These are phyloP conservation scores for Propithecus deckenii DNA, from an alignment of 2,797 vertebrate genomes.

Conservation along the genomic window DNA sequence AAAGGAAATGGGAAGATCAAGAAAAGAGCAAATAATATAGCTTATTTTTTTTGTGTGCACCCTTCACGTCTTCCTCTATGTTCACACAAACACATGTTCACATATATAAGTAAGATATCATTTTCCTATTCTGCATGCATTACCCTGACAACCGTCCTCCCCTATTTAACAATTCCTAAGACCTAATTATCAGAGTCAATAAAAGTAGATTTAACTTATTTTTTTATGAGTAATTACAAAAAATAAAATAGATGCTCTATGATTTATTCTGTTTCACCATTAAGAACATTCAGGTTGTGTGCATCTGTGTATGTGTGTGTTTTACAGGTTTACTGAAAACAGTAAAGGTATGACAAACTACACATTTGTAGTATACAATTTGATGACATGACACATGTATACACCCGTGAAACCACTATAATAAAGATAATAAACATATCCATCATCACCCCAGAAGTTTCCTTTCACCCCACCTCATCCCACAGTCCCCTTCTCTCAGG, in stretches of 20 bases:
- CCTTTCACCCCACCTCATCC: not conserved
- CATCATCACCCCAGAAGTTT: not conserved
- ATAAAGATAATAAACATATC: not conserved
- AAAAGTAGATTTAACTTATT: not conserved
- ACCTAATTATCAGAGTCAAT: not conserved
- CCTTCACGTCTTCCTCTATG: not conserved
- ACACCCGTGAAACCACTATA: not conserved
- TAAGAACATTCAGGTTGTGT: not conserved
- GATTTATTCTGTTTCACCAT: not conserved
- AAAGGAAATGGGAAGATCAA: not conserved
- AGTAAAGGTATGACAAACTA: not conserved
- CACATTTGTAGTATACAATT: not conserved
- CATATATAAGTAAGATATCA: no score
- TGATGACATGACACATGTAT: not conserved
- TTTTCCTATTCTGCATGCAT: not conserved
- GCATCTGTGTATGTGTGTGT: not conserved
- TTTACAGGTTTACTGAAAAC: not conserved
- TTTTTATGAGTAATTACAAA: not conserved
- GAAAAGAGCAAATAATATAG: not conserved
- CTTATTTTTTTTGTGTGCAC: not conserved
- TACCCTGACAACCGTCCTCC: not conserved
- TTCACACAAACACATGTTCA: not conserved
- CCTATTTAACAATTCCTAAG: not conserved
- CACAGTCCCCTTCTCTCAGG: fast-evolving
- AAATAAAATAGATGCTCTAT: not conserved